Evolutionary conservation across 2,888 invertebrate species (phyloP).

Genomic region (Odontomyia ornata): DNA sequence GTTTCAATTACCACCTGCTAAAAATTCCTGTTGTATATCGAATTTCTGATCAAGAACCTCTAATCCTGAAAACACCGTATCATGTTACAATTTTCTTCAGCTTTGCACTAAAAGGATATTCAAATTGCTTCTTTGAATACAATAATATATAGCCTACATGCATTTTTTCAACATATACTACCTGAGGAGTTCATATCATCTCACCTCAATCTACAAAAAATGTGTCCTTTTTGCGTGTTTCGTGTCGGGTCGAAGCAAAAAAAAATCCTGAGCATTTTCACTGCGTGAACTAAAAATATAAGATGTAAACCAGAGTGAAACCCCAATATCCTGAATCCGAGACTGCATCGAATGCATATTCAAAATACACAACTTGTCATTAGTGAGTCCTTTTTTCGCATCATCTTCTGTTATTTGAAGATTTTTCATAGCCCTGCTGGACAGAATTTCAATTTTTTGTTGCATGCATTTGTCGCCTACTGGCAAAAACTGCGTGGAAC

Average conservation of each 20-base stretch:
- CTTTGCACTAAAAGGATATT: conserved; percentile 45
- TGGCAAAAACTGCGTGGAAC: background rate
- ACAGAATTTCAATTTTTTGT: background rate
- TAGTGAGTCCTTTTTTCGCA: conserved; percentile 48
- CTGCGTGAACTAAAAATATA: too few relatives aligned
- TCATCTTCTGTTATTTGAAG: conserved; percentile 47
- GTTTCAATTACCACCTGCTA: conserved; percentile 46
- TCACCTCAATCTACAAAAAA: background rate
- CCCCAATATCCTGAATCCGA: background rate
- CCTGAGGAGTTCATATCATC: conserved; percentile 42
- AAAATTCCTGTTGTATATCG: background rate
- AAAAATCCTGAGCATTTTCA: too few relatives aligned
- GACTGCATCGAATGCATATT: background rate
- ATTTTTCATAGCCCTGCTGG: conserved; percentile 32
- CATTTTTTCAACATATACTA: conserved; percentile 27
- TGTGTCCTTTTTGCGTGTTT: conserved; percentile 46
- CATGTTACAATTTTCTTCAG: conserved; percentile 50
- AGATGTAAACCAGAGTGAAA: conserved; percentile 2
- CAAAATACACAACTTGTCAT: conserved; percentile 50
- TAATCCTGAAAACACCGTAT: conserved; percentile 48
- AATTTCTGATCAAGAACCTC: background rate
- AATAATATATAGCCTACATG: too few relatives aligned
- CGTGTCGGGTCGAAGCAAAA: too few relatives aligned
- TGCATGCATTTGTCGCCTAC: conserved; percentile 4
- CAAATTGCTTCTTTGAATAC: conserved; percentile 40